Percentiles rank a stretch among this genome's conserved stretches.
These are phyloP conservation scores for Rissa tridactyla DNA, from an alignment of 2,113 vertebrate species.

Conservation along the genomic window DNA sequence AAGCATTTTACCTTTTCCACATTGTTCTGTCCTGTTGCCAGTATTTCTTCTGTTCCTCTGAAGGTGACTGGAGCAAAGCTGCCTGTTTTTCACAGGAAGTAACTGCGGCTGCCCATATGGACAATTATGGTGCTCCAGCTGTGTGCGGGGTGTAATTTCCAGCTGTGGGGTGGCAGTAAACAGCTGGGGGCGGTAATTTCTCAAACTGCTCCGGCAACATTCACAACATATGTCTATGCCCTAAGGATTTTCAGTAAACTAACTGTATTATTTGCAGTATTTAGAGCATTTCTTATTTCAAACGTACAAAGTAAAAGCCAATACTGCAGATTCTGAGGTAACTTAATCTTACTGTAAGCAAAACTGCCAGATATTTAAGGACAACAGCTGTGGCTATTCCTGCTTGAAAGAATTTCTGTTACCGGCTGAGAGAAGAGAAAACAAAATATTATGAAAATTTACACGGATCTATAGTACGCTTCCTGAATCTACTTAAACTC, in stretches of 20 bases:
- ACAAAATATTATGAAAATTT: slow-evolving; percentile 25
- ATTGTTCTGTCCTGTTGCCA: not conserved
- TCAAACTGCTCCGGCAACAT: not conserved
- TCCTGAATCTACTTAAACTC: slow-evolving; percentile 27
- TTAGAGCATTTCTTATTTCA: slow-evolving; percentile 22
- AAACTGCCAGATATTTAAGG: slow-evolving; percentile 37
- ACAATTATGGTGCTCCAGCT: slow-evolving; percentile 12
- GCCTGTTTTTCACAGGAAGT: not conserved
- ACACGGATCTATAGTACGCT: not conserved
- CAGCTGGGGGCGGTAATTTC: not conserved
- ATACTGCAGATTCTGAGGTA: slow-evolving; percentile 7
- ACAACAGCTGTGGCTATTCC: slow-evolving; percentile 2
- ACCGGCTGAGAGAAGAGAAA: not conserved
- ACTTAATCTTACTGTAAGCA: slow-evolving; percentile 11
- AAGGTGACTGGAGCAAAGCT: not conserved
- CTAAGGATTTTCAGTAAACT: slow-evolving; percentile 12
- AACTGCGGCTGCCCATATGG: not conserved
- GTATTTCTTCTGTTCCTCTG: not conserved
- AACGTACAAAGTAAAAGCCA: not conserved
- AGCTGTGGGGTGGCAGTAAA: not conserved
- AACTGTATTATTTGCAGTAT: not conserved
- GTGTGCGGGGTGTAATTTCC: not conserved
- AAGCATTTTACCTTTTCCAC: not conserved
- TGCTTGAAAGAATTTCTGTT: slow-evolving; percentile 4
- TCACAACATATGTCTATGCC: slow-evolving; percentile 3